Conservation (phyloP, 2,888 invertebrate genomes). For the Ophion obscuratus region DNA sequence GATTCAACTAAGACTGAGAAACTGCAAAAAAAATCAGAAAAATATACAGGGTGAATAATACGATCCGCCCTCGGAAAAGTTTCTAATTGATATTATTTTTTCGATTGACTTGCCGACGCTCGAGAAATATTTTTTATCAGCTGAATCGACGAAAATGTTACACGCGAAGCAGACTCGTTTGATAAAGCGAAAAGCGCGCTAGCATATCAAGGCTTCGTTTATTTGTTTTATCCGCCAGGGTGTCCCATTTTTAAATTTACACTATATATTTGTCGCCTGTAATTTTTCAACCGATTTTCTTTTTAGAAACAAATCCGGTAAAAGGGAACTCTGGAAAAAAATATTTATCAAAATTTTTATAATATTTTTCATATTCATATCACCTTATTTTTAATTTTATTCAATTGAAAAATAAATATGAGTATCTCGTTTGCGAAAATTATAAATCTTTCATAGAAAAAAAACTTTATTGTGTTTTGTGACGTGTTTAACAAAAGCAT, state of each 20-base stretch:
- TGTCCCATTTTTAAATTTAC: neutral
- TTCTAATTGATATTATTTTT: neutral
- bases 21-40: constrained; percentile 78
- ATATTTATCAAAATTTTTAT: neutral
- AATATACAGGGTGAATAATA: constrained; percentile 23
- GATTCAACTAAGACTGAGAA: constrained; percentile 80
- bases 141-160: constrained; percentile 19
- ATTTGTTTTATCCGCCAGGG: constrained; percentile 6
- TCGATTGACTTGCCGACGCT: constrained; percentile 44
- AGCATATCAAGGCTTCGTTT: constrained; percentile 42
- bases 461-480: neutral
- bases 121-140: constrained; percentile 21
- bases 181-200: constrained; percentile 52
- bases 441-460: neutral
- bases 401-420: neutral
- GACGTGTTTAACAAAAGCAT: too few relatives aligned
- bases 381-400: neutral
- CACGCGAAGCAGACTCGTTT: constrained; percentile 1
- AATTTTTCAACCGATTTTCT: neutral
- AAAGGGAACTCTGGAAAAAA: neutral
- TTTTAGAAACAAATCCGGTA: neutral
- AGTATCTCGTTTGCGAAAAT: neutral
- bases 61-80: too few relatives aligned
- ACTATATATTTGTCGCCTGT: neutral
- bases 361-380: neutral